Conservation (phyloP, 2,113 vertebrate species). For the Carassius carassius region DNA sequence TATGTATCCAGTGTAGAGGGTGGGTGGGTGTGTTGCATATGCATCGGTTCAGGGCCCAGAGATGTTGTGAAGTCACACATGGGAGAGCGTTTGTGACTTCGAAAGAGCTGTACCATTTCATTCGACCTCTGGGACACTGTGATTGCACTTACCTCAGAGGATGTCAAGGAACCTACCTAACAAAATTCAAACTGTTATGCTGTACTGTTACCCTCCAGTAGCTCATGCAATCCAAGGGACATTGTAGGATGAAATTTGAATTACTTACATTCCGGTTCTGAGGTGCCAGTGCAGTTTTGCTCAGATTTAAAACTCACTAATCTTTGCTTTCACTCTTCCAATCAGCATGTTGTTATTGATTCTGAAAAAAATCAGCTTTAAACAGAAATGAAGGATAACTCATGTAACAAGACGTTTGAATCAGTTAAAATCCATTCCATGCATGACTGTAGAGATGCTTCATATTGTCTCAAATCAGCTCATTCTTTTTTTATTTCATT, state of each 20-base stretch:
- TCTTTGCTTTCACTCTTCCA: conserved; percentile 19
- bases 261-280: conserved; percentile 48
- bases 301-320: not conserved
- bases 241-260: conserved; percentile 14
- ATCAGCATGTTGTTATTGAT: conserved; percentile 2
- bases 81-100: not conserved
- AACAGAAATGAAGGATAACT: not conserved
- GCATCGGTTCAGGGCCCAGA: conserved; percentile 19
- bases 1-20: not conserved
- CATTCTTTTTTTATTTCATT: conserved; percentile 52
- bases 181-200: conserved; percentile 8
- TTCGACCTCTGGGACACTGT: conserved; percentile 51
- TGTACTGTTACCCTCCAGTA: conserved; percentile 13
- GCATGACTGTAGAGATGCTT: conserved; percentile 60
- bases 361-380: not conserved
- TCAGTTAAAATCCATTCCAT: conserved; percentile 61
- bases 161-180: conserved; percentile 36
- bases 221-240: conserved; percentile 26
- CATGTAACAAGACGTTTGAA: not conserved
- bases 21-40: not conserved
- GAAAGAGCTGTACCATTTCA: conserved; percentile 23
- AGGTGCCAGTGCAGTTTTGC: conserved; percentile 22
- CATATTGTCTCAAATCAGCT: conserved; percentile 47
- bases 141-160: conserved; percentile 43
- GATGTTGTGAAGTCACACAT: conserved; percentile 28